Evolutionary conservation across 2,113 vertebrate species (phyloP).

Genomic region (Melanostigma gelatinosum): DNA sequence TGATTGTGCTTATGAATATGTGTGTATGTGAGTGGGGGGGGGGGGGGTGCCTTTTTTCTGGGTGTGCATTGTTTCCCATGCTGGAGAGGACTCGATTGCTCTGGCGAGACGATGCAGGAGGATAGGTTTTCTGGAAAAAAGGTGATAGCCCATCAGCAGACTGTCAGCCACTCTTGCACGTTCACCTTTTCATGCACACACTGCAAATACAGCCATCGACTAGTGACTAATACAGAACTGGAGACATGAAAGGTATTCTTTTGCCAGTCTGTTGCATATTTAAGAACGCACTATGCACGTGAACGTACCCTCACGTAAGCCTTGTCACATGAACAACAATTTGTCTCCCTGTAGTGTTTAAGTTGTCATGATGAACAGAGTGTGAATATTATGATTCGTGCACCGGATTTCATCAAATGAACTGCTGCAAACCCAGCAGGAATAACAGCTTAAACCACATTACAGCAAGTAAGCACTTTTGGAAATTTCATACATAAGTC

Average conservation of each 20-base stretch:
- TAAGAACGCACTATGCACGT: constrained; percentile 16
- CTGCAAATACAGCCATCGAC: constrained; percentile 47
- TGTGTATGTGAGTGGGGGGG: background rate
- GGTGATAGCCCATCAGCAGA: constrained; percentile 65
- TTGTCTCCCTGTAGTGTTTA: constrained; percentile 45
- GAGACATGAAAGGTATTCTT: constrained; percentile 19
- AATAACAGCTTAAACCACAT: constrained; percentile 55
- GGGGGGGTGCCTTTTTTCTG: constrained; percentile 9
- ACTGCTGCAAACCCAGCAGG: constrained; percentile 51
- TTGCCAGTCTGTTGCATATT: constrained; percentile 32
- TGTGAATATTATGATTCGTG: constrained; percentile 42
- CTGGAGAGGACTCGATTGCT: constrained; percentile 45
- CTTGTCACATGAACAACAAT: constrained; percentile 37
- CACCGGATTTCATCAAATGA: constrained; percentile 55
- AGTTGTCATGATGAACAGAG: constrained; percentile 44
- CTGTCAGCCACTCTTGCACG: constrained; percentile 43
- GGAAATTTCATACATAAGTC: constrained; percentile 49
- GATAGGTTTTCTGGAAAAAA: constrained; percentile 56
- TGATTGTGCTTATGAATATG: background rate
- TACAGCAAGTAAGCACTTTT: constrained; percentile 61
- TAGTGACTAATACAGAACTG: constrained; percentile 33
- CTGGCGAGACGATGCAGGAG: constrained; percentile 30
- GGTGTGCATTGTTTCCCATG: constrained; percentile 55
- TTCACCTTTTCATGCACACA: background rate
- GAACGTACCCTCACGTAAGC: constrained; percentile 6